Percentiles rank a stretch among this genome's conserved stretches.
Evolutionary conservation across 2,797 vertebrate species (phyloP).

Genomic region (Mastacembelus armatus): DNA sequence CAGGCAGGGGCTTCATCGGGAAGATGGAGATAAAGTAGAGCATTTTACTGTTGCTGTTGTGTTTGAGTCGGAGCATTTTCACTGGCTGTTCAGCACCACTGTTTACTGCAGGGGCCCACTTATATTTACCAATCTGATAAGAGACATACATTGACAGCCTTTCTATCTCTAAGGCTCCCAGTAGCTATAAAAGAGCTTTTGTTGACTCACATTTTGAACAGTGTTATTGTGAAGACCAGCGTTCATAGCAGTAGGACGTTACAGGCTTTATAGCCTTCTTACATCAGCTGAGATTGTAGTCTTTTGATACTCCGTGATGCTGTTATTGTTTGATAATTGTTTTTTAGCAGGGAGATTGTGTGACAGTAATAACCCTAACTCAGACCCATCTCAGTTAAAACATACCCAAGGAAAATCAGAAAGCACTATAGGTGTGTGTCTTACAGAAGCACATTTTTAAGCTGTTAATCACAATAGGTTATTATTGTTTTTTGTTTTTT

Average conservation of each 20-base stretch:
- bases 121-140: conserved; percentile 70
- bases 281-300: conserved; percentile 47
- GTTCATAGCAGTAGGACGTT: conserved; percentile 34
- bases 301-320: conserved; percentile 25
- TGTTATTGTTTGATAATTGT: conserved; percentile 38
- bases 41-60: conserved; percentile 62
- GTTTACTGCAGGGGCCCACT: conserved; percentile 60
- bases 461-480: conserved; percentile 18
- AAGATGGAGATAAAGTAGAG: conserved; percentile 62
- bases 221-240: conserved; percentile 29
- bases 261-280: conserved; percentile 38
- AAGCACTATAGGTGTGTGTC: conserved; percentile 15
- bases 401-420: conserved; percentile 17
- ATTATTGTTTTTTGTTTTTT: no score
- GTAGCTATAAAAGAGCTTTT: conserved; percentile 56
- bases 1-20: conserved; percentile 23
- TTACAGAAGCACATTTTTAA: conserved; percentile 2
- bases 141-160: conserved; percentile 54
- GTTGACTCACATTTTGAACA: conserved; percentile 51
- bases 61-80: conserved; percentile 44
- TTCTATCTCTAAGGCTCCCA: conserved; percentile 52
- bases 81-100: conserved; percentile 25
- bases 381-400: conserved; percentile 12
- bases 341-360: conserved; percentile 29
- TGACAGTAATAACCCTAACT: no score